Percentiles rank a stretch among this genome's conserved stretches.
phyloP scores from a whole-genome alignment of 2,888 invertebrate species.

The Apantesis nais region DNA sequence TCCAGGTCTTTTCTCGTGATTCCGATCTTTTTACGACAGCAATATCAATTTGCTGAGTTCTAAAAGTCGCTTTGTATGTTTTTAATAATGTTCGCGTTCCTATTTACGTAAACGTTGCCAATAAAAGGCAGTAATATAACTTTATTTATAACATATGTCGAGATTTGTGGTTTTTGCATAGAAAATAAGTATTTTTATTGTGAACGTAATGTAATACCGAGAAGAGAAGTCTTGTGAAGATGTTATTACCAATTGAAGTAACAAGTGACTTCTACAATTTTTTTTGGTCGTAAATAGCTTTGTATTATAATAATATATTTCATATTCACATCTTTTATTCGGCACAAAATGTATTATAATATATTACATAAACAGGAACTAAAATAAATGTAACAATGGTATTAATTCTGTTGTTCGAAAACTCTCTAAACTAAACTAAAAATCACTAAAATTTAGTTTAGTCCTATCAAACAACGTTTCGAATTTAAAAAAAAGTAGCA shows the following conservation, averaged over 20 bases:
- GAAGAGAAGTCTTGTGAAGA: background rate
- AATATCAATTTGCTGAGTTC: slow-evolving; percentile 38
- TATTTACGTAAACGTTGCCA: slow-evolving; percentile 7
- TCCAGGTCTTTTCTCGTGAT: slow-evolving; percentile 32
- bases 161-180: background rate
- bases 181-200: background rate
- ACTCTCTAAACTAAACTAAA: too few relatives aligned
- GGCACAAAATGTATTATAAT: background rate
- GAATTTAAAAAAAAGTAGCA: too few relatives aligned
- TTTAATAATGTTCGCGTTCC: slow-evolving; percentile 11
- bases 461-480: too few relatives aligned
- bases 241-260: background rate
- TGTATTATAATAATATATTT: background rate
- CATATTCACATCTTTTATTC: background rate
- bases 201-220: background rate
- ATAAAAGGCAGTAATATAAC: slow-evolving; percentile 22
- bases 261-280: background rate
- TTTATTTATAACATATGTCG: slow-evolving; percentile 12
- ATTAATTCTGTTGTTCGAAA: too few relatives aligned
- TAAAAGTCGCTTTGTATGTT: slow-evolving; percentile 8
- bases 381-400: too few relatives aligned
- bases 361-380: too few relatives aligned
- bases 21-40: slow-evolving; percentile 36
- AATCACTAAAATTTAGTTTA: too few relatives aligned
- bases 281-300: background rate